Evolutionary conservation across 23 tunicate genomes (phyloP).

Genomic region (Oikopleura albicans): DNA sequence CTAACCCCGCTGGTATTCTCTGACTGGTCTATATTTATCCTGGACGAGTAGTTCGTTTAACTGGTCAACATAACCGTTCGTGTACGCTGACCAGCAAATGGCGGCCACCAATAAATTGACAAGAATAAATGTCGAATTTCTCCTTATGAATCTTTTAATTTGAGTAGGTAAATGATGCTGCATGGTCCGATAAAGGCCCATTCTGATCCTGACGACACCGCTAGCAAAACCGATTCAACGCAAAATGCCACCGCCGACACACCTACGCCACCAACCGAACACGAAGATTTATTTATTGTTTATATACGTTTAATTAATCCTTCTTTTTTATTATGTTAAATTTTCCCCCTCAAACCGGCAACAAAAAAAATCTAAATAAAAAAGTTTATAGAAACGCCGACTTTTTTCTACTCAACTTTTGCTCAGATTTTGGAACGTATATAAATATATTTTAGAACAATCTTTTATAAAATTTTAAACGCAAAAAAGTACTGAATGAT

Average conservation of each 20-base stretch:
- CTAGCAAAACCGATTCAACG: neutral
- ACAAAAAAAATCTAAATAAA: neutral
- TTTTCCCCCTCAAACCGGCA: no score
- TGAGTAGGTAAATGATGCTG: conserved; percentile 7
- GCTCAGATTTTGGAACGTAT: no score
- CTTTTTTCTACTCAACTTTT: no score
- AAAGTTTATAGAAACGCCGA: no score
- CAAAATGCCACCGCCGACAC: neutral
- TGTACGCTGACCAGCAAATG: neutral
- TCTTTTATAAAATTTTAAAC: no score
- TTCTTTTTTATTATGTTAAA: no score
- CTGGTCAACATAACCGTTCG: conserved; percentile 2
- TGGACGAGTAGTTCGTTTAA: neutral
- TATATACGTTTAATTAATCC: no score
- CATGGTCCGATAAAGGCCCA: conserved; percentile 13
- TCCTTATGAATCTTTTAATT: neutral
- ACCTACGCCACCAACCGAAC: neutral
- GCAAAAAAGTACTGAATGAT: no score
- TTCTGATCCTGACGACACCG: neutral
- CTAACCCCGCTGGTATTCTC: no score
- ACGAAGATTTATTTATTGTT: neutral
- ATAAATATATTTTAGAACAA: no score
- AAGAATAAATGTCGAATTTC: conserved; percentile 2
- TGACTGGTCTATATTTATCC: no score
- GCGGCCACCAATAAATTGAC: conserved; percentile 1